Percentiles rank a stretch among this genome's conserved stretches.
Conservation (phyloP, 2,113 vertebrate genomes). For the Andinoacara biseriatus region DNA sequence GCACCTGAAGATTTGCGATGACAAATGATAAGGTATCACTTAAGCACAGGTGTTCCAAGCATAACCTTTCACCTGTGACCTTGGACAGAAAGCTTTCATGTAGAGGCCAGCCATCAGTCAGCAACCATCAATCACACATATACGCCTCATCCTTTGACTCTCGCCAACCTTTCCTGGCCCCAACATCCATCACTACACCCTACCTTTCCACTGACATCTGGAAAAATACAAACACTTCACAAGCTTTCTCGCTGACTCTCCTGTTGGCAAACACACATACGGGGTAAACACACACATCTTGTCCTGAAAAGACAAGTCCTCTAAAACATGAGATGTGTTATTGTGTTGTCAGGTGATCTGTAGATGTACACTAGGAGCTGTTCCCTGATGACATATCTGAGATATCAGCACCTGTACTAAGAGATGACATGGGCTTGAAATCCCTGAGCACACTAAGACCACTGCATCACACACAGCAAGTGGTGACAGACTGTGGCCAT, state of each 20-base stretch:
- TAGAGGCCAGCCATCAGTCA: constrained; percentile 68
- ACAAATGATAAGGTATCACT: constrained; percentile 67
- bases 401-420: constrained; percentile 56
- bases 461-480: constrained; percentile 25
- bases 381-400: constrained; percentile 59
- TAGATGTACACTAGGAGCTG: constrained; percentile 47
- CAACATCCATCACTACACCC: constrained; percentile 69
- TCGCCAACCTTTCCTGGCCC: constrained; percentile 42
- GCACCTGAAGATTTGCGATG: constrained; percentile 42
- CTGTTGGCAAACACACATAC: constrained; percentile 18
- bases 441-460: constrained; percentile 34
- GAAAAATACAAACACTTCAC: constrained; percentile 71
- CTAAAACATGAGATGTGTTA: constrained; percentile 39
- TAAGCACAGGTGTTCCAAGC: constrained; percentile 66
- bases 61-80: constrained; percentile 75
- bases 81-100: constrained; percentile 60
- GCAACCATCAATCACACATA: constrained; percentile 67
- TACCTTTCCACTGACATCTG: constrained; percentile 70
- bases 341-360: constrained; percentile 58
- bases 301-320: constrained; percentile 35
- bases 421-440: constrained; percentile 54
- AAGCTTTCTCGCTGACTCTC: constrained; percentile 30
- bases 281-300: constrained; percentile 21
- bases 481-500: constrained; percentile 52
- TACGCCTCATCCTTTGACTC: constrained; percentile 46